Evolutionary conservation across 2,797 vertebrate species (phyloP).

Genomic region (Rousettus madagascariensis): DNA sequence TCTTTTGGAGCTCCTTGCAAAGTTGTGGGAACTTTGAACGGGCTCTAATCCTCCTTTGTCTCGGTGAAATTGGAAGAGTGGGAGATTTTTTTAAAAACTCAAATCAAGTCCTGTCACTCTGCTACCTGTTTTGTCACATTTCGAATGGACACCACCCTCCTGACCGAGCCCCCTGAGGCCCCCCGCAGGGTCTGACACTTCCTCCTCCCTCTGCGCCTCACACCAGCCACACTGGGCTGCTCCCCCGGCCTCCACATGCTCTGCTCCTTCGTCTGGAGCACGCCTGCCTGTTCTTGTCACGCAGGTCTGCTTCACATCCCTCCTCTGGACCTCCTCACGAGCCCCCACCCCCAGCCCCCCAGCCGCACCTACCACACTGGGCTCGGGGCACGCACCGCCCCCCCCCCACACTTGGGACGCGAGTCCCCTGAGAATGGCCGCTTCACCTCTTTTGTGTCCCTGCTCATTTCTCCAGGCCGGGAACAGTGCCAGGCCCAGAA

Average conservation of each 20-base stretch:
- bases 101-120: not conserved
- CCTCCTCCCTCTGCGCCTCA: not conserved
- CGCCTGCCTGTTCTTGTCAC: not conserved
- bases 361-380: not conserved
- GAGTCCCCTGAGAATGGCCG: not conserved
- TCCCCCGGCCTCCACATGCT: not conserved
- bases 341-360: too few relatives aligned
- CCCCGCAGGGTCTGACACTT: accelerated
- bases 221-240: not conserved
- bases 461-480: not conserved
- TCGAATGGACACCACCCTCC: not conserved
- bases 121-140: too few relatives aligned
- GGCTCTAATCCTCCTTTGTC: not conserved
- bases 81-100: not conserved
- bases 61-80: not conserved
- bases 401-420: not conserved
- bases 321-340: not conserved
- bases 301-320: not conserved
- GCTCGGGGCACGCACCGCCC: accelerated
- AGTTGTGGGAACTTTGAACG: not conserved
- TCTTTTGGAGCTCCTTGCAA: not conserved
- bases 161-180: not conserved
- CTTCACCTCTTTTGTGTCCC: not conserved
- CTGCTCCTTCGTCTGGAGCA: not conserved
- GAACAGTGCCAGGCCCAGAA: not conserved